Conservation (phyloP, 2,888 invertebrate species). For the Chymomyza amoena region DNA sequence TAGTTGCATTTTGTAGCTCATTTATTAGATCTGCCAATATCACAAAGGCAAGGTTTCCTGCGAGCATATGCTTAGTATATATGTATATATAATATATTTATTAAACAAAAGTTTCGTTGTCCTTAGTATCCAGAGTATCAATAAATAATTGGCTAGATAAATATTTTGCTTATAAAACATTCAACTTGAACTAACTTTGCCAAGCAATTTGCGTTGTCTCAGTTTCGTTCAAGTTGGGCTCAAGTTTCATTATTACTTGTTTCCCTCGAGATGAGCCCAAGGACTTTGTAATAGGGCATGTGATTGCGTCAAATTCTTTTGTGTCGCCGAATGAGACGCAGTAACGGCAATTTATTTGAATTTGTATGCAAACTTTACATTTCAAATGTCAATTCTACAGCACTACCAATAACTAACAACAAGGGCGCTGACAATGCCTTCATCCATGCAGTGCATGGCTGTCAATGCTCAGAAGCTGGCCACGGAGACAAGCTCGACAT, state of each 20-base stretch:
- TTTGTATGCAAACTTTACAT: slow-evolving; percentile 52
- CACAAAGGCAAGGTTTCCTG: too few relatives aligned
- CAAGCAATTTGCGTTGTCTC: background rate
- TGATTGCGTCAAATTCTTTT: background rate
- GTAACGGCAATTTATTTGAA: slow-evolving; percentile 54
- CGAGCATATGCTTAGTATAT: too few relatives aligned
- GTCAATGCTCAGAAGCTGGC: background rate
- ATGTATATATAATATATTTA: too few relatives aligned
- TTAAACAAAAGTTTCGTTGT: too few relatives aligned
- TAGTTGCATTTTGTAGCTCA: too few relatives aligned
- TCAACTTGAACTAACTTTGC: background rate
- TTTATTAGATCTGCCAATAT: too few relatives aligned
- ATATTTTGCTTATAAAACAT: background rate
- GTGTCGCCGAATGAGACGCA: slow-evolving; percentile 5
- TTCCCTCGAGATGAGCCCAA: background rate
- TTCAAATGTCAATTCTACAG: slow-evolving; percentile 28
- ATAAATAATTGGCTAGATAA: too few relatives aligned
- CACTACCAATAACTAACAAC: background rate
- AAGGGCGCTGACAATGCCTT: background rate
- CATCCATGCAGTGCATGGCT: background rate
- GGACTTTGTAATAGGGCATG: slow-evolving; percentile 5
- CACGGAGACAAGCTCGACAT: background rate
- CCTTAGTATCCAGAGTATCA: too few relatives aligned
- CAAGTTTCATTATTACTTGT: background rate
- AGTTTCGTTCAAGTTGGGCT: background rate